Evolutionary conservation across 2,797 vertebrate species (phyloP).

Genomic region (Manis javanica): DNA sequence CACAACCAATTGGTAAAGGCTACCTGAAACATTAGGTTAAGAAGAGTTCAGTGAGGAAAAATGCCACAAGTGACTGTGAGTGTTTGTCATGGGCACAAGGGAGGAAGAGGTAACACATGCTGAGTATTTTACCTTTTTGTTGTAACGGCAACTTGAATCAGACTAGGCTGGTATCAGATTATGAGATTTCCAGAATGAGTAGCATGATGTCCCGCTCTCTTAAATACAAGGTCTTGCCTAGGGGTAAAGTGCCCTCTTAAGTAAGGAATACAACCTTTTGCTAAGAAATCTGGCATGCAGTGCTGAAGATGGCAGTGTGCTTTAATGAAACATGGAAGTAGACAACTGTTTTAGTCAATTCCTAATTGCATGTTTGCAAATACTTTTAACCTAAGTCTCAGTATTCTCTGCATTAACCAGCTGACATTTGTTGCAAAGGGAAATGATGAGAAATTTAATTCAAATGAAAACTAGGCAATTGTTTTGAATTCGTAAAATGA

Average conservation of each 20-base stretch:
- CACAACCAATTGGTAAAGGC: neutral
- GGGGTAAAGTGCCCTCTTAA: neutral
- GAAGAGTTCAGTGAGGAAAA: neutral
- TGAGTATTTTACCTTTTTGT: neutral
- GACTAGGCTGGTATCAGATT: neutral
- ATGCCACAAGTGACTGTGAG: neutral
- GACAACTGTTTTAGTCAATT: neutral
- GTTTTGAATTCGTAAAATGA: conserved; percentile 53
- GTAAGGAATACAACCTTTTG: neutral
- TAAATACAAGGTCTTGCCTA: neutral
- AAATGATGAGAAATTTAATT: conserved; percentile 51
- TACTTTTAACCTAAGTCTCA: conserved; percentile 49
- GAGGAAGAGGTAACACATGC: neutral
- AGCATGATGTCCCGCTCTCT: neutral
- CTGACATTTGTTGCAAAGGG: conserved; percentile 5
- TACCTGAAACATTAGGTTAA: neutral
- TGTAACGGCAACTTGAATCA: neutral
- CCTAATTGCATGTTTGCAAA: conserved; percentile 31
- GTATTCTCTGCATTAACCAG: conserved; percentile 40
- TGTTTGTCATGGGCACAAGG: neutral
- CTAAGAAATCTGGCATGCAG: neutral
- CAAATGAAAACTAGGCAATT: conserved; percentile 54
- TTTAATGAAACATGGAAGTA: neutral
- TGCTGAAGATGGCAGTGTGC: neutral
- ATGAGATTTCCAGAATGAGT: neutral